phyloP scores from a whole-genome alignment of 1,140 invertebrate species.

The Drepana arcuata region DNA sequence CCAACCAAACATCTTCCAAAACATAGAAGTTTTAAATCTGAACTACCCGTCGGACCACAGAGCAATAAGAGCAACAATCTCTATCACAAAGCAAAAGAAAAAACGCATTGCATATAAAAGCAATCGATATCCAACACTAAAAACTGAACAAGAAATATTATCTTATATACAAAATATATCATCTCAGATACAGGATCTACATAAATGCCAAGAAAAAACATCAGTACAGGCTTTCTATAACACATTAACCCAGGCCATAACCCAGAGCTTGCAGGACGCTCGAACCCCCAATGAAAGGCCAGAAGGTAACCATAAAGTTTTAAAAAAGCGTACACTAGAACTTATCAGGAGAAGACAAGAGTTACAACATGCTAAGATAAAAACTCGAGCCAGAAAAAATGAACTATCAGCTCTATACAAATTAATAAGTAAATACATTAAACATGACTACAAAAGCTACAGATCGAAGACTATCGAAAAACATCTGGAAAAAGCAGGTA shows the following conservation, averaged over 20 bases:
- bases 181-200: constrained; percentile 2
- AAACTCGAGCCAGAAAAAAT: constrained; percentile 1
- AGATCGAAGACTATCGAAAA: constrained; percentile 1
- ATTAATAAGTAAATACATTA: constrained; percentile 4
- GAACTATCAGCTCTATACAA: constrained; percentile 1
- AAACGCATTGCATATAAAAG: neutral
- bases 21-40: neutral
- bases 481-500: constrained; percentile 1
- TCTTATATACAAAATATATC: constrained; percentile 3
- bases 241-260: constrained; percentile 4
- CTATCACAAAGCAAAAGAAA: neutral
- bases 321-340: constrained; percentile 8
- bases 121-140: neutral
- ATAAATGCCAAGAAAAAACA: constrained; percentile 2
- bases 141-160: constrained; percentile 5
- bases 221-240: constrained; percentile 8
- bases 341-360: constrained; percentile 7
- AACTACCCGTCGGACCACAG: neutral
- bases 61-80: neutral
- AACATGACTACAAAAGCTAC: constrained; percentile 1
- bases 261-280: constrained; percentile 7
- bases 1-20: neutral
- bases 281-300: constrained; percentile 4
- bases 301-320: constrained; percentile 6
- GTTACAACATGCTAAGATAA: neutral